phyloP scores from a whole-genome alignment of 2,888 invertebrate genomes.

The Pseudococcus longispinus region DNA sequence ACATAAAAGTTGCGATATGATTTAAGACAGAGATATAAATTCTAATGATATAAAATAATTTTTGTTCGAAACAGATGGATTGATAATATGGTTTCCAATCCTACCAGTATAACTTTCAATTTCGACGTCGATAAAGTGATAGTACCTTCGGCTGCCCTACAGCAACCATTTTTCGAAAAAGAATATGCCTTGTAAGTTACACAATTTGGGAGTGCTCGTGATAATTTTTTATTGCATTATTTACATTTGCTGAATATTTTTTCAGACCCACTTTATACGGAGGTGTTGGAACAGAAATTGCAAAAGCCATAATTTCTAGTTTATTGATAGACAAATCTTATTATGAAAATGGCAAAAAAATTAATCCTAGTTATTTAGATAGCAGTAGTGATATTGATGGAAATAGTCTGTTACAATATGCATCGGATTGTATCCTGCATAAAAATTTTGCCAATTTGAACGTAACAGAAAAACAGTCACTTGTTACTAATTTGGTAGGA shows the following conservation, averaged over 20 bases:
- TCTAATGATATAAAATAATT: too few relatives aligned
- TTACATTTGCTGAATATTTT: constrained; percentile 54
- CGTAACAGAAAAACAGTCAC: constrained; percentile 58
- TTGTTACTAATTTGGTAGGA: constrained; percentile 62
- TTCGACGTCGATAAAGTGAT: constrained; percentile 65
- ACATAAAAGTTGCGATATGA: neutral
- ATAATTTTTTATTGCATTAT: neutral
- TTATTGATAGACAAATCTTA: constrained; percentile 62
- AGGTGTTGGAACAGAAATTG: constrained; percentile 65
- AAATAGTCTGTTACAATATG: neutral
- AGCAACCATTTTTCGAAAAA: constrained; percentile 64
- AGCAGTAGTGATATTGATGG: neutral
- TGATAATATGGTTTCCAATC: constrained; percentile 61
- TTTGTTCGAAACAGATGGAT: constrained; percentile 61
- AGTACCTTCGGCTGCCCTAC: constrained; percentile 65
- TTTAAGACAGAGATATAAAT: too few relatives aligned
- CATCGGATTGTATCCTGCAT: constrained; percentile 60
- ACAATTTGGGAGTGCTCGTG: neutral
- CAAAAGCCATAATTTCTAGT: constrained; percentile 64
- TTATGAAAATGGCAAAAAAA: constrained; percentile 20
- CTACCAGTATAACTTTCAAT: constrained; percentile 63
- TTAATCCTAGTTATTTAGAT: neutral
- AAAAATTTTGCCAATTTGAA: constrained; percentile 61
- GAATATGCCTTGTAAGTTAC: constrained; percentile 64
- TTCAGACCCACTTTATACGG: constrained; percentile 66